Evolutionary conservation across 2,888 invertebrate genomes (phyloP).

Genomic region (Parnassius orleans): DNA sequence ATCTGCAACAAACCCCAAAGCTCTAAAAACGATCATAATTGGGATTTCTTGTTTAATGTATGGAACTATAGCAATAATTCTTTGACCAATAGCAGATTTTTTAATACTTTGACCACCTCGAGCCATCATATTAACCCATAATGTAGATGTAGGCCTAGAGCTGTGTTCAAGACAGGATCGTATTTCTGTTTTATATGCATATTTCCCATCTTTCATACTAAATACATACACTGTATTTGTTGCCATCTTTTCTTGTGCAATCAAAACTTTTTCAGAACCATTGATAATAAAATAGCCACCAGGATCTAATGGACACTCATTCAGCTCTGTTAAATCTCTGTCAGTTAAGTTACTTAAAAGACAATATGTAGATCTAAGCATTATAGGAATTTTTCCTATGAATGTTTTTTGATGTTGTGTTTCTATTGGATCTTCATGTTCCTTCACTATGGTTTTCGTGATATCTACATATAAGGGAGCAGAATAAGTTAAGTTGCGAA

Average conservation of each 20-base stretch:
- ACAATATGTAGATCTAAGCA: constrained; percentile 99
- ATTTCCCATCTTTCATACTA: constrained; percentile 99
- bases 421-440: constrained; percentile 93
- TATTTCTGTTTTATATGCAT: constrained; percentile 99
- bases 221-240: constrained; percentile 99
- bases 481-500: constrained; percentile 98
- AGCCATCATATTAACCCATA: constrained; percentile 99
- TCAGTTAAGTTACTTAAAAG: constrained; percentile 96
- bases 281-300: constrained; percentile 99
- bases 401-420: constrained; percentile 88
- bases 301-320: constrained; percentile 99
- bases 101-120: constrained; percentile 99
- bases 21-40: constrained; percentile 99
- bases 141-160: constrained; percentile 97
- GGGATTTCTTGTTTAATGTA: constrained; percentile 99
- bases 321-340: constrained; percentile 99
- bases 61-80: constrained; percentile 98
- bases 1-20: constrained; percentile 99
- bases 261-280: constrained; percentile 98
- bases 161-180: constrained; percentile 87
- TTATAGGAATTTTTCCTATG: constrained; percentile 98
- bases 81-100: constrained; percentile 98
- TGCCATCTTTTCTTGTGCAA: constrained; percentile 99
- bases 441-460: constrained; percentile 96
- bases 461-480: constrained; percentile 99